Percentiles rank a stretch among this genome's conserved stretches.
These are phyloP conservation scores for Parnassius smintheus DNA, from an alignment of 2,888 invertebrate species.

Conservation along the genomic window DNA sequence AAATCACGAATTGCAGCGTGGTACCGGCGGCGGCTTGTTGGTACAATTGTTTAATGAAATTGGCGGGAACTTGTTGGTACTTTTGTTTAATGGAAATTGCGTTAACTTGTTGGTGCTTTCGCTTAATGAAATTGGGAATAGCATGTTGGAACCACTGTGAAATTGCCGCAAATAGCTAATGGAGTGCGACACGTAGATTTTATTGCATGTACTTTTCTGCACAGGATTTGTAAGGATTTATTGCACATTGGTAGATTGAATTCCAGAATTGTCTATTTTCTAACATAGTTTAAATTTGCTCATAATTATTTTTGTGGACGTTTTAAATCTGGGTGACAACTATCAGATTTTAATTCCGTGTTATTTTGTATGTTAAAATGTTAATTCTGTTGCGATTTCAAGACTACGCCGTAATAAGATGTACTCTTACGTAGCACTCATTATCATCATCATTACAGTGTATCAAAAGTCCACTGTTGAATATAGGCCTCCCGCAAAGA, in stretches of 20 bases:
- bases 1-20: not conserved
- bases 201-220: slow-evolving; percentile 3
- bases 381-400: no score
- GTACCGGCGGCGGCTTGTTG: not conserved
- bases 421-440: no score
- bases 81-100: slow-evolving; percentile 12
- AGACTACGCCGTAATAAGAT: no score
- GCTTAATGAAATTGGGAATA: slow-evolving; percentile 13
- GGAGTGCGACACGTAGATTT: slow-evolving; percentile 4
- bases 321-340: no score
- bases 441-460: no score
- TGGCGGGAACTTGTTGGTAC: slow-evolving; percentile 10
- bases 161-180: slow-evolving; percentile 6
- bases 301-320: no score
- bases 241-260: not conserved
- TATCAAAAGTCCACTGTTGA: no score
- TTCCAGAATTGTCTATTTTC: not conserved
- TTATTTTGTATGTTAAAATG: no score
- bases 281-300: no score
- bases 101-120: slow-evolving; percentile 5
- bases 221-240: not conserved
- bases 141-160: slow-evolving; percentile 9
- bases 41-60: slow-evolving; percentile 15
- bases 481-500: no score
- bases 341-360: no score